Conservation (phyloP, 2,113 vertebrate species). For the Muntiacus muntjak region DNA sequence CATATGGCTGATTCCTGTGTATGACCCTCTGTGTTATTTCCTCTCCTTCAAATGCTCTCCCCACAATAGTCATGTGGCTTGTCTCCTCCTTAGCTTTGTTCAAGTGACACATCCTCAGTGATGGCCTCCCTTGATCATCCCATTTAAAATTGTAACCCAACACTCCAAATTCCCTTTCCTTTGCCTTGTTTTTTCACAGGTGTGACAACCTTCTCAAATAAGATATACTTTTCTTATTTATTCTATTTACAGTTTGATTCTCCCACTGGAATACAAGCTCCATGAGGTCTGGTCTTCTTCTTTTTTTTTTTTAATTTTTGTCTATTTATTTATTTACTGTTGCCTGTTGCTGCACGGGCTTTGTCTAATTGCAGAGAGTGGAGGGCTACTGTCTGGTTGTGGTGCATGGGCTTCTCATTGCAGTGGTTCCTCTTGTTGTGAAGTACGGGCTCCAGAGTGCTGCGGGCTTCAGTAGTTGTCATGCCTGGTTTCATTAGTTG, state of each 20-base stretch:
- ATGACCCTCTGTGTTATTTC: not conserved
- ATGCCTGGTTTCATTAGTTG: not conserved
- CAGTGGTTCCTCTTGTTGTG: not conserved
- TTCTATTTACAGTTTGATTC: not conserved
- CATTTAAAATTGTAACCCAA: not conserved
- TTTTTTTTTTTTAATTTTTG: not conserved
- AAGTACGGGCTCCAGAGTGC: not conserved
- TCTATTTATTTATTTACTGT: not conserved
- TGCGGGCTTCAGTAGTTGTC: not conserved
- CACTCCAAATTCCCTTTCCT: not conserved
- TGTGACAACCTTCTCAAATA: not conserved
- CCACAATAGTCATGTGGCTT: not conserved
- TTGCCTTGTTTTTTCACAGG: not conserved
- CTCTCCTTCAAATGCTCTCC: not conserved
- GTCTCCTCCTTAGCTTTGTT: not conserved
- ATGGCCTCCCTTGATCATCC: not conserved
- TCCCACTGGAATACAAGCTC: not conserved
- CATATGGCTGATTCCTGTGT: not conserved
- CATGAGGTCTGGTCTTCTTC: not conserved
- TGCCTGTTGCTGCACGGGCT: not conserved
- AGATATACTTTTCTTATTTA: not conserved
- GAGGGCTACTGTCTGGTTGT: not conserved
- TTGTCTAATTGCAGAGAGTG: not conserved
- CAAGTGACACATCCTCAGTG: not conserved
- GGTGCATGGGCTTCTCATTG: not conserved